Evolutionary conservation across 2,113 vertebrate species (phyloP).

Genomic region (human): GRCh38 chr3:123643001-123643500

Average conservation of each 20-base stretch:
- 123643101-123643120: background rate
- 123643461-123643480: background rate
- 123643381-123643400: background rate
- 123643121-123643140: background rate
- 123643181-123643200: background rate
- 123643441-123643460: background rate
- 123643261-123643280: background rate
- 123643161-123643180: background rate
- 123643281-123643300: background rate
- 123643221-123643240: background rate
- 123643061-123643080: background rate
- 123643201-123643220: background rate
- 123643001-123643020: background rate
- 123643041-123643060: background rate
- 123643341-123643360: background rate
- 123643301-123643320: constrained; percentile 17
- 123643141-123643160: background rate
- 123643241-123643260: background rate
- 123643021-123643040: background rate
- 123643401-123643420: background rate
- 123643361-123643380: background rate
- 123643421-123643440: background rate
- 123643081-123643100: background rate
- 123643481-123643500: background rate
- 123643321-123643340: constrained; percentile 10